phyloP scores from a whole-genome alignment of 2,888 invertebrate genomes.

The Timandra comae region DNA sequence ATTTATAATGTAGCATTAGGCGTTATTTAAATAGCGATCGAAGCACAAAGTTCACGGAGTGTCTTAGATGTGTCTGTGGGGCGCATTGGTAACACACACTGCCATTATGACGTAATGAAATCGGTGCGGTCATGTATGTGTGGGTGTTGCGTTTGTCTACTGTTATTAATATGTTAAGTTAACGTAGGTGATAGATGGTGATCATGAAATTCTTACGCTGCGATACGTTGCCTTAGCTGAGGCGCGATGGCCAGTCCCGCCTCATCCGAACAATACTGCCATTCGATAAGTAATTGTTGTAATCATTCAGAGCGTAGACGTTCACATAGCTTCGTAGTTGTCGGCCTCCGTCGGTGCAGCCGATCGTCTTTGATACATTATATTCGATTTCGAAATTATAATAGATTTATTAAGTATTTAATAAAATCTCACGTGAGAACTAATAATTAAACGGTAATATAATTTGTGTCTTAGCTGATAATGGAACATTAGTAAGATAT shows the following conservation, averaged over 20 bases:
- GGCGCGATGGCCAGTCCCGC: slow-evolving; percentile 3
- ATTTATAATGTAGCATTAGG: slow-evolving; percentile 60
- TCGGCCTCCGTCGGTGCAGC: slow-evolving; percentile 68
- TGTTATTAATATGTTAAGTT: slow-evolving; percentile 29
- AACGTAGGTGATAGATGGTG: slow-evolving; percentile 32
- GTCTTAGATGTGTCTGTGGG: slow-evolving; percentile 51
- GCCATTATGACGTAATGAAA: slow-evolving; percentile 62
- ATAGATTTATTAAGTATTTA: slow-evolving; percentile 71
- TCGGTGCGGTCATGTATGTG: slow-evolving; percentile 51
- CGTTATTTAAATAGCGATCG: slow-evolving; percentile 47
- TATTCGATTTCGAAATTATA: slow-evolving; percentile 74
- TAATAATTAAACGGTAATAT: slow-evolving; percentile 71
- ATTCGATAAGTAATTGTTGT: slow-evolving; percentile 70
- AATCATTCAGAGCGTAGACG: slow-evolving; percentile 62
- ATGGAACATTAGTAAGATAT: slow-evolving; percentile 67
- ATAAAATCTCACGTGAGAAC: slow-evolving; percentile 66
- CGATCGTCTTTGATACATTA: slow-evolving; percentile 72
- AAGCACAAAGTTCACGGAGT: slow-evolving; percentile 68
- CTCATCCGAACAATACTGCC: slow-evolving; percentile 60
- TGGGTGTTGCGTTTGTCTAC: slow-evolving; percentile 37
- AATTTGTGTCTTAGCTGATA: slow-evolving; percentile 76
- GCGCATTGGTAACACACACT: slow-evolving; percentile 63
- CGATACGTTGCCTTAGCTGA: slow-evolving; percentile 59
- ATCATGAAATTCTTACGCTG: slow-evolving; percentile 40
- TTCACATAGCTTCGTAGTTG: slow-evolving; percentile 59